Evolutionary conservation across 2,888 invertebrate species (phyloP), one percentile per base, ranked within the genome.

Genomic region (Zelleria hepariella): DNA sequence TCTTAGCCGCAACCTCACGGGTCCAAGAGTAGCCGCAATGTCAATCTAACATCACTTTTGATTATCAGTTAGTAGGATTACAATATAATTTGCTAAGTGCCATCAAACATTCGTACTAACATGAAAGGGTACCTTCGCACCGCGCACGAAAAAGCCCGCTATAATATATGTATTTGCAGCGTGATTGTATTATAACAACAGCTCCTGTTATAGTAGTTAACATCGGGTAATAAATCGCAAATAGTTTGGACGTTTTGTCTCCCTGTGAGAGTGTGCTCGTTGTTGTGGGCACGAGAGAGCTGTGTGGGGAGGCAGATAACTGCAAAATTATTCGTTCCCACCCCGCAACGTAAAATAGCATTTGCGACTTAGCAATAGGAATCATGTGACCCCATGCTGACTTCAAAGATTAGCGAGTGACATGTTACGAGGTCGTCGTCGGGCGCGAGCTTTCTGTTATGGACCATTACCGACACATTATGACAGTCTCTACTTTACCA

Each of bases 391-490:
- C 18, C 20, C 49, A 21, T 2, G 7, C 21, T 2, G 49, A 49
- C 21, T 49, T n/a, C 49, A 8, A 20, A 49, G 49, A 21, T 21
- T 42, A 49, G 21, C 7, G 21, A 20, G 7, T 49, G 49, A 21
- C 49, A 18, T n/a, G 25, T 56, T 56, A 56, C 56, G 18, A 53
- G 53, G 55, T 18, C 25, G 25, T 69, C 71, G 72, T 77, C 79
- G 75, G 80, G 76, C 68, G 76, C 69, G 68, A 75, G 79, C 77
- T 78, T 80, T 80, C 77, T 72, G 78, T 74, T 80, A 81, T 78
- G 79, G 80, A 71, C 80, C 78, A 80, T 80, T 80, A 80, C 77
- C 73, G 68, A 71, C 74, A 72, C 77, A 79, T 80, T 80, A 80
- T 75, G 75, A 72, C 71, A 74, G 71, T 78, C 77, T 78, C 78